Evolutionary conservation across 2,113 vertebrate genomes (phyloP).

Genomic region (Entosphenus tridentatus): DNA sequence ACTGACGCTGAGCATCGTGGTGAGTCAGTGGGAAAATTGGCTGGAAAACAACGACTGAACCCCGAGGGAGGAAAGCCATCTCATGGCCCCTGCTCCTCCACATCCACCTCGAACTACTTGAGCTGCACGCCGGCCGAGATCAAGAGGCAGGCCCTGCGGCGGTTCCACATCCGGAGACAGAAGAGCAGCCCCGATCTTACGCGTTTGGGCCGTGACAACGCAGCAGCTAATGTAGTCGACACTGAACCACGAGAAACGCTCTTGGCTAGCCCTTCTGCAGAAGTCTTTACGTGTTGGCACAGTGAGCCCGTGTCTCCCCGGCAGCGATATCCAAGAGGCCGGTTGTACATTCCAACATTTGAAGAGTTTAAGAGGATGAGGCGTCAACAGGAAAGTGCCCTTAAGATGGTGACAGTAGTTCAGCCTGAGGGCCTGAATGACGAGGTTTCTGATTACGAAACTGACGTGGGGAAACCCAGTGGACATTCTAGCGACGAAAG

Average conservation of each 20-base stretch:
- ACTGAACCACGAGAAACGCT: slow-evolving; percentile 20
- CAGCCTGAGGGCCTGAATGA: no score
- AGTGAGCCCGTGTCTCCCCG: slow-evolving; percentile 13
- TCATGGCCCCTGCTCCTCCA: slow-evolving; percentile 11
- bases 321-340: slow-evolving; percentile 20
- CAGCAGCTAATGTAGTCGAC: slow-evolving; percentile 23
- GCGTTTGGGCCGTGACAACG: slow-evolving; percentile 14
- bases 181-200: slow-evolving; percentile 41
- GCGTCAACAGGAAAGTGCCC: no score
- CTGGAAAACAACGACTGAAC: neutral
- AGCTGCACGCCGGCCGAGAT: slow-evolving; percentile 38
- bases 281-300: slow-evolving; percentile 10
- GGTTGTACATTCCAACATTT: slow-evolving; percentile 46
- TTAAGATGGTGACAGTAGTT: no score
- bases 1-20: slow-evolving; percentile 15
- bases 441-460: no score
- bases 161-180: slow-evolving; percentile 39
- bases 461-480: no score
- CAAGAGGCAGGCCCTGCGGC: slow-evolving; percentile 40
- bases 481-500: no score
- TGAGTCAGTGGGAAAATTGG: slow-evolving; percentile 10
- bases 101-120: slow-evolving; percentile 13
- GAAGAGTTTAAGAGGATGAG: slow-evolving; percentile 62
- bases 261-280: slow-evolving; percentile 12
- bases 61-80: neutral